Evolutionary conservation across 1,140 invertebrate species (phyloP).

Genomic region (Leucophenga varia): DNA sequence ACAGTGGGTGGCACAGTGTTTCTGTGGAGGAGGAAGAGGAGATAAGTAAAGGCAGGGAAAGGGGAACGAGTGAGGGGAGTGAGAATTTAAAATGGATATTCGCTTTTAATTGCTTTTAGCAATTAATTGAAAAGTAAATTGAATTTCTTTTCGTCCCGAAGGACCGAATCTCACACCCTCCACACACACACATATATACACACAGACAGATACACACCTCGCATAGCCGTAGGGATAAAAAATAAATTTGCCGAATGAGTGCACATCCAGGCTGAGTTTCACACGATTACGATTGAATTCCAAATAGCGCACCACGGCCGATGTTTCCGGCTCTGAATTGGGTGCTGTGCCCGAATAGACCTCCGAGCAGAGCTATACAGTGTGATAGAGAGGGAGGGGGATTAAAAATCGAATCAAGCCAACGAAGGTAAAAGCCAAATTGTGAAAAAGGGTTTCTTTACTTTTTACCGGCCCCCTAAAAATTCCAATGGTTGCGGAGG

Average conservation of each 20-base stretch:
- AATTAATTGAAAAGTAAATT: constrained; percentile 54
- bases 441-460: constrained; percentile 31
- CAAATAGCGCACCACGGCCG: constrained; percentile 60
- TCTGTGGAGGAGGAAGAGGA: constrained; percentile 10
- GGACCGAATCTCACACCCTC: no score
- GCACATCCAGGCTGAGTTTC: constrained; percentile 63
- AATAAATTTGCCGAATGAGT: constrained; percentile 61
- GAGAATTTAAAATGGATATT: constrained; percentile 35
- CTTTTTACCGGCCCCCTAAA: constrained; percentile 55
- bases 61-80: no score
- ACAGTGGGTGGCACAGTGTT: constrained; percentile 46
- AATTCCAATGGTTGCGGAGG: constrained; percentile 73
- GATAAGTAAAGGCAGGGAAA: no score
- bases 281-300: constrained; percentile 57
- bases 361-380: constrained; percentile 64
- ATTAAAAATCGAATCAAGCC: background rate
- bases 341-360: constrained; percentile 69
- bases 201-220: constrained; percentile 36
- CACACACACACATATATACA: background rate
- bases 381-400: background rate
- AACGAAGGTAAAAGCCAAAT: no score
- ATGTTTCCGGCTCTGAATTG: constrained; percentile 76
- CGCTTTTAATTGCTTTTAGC: constrained; percentile 48
- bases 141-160: constrained; percentile 24
- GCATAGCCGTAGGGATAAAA: constrained; percentile 65